A percentile compares a stretch with the other conserved stretches of the same genome.
phyloP scores from a whole-genome alignment of 2,888 invertebrate genomes.

The Callinectes sapidus region DNA sequence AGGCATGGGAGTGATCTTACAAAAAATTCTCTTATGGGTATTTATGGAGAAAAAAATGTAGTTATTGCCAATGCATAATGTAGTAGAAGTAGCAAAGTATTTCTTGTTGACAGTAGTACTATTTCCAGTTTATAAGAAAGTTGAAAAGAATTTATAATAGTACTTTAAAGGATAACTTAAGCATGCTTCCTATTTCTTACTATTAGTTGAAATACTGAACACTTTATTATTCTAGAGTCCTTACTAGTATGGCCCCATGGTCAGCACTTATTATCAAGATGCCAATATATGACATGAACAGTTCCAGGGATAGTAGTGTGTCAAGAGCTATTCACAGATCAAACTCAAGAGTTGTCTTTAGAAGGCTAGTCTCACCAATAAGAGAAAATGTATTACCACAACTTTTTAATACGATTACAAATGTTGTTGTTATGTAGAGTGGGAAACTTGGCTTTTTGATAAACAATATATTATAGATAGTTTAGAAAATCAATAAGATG shows the following conservation, averaged over 20 bases:
- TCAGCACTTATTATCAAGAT: slow-evolving; percentile 36
- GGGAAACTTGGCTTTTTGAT: slow-evolving; percentile 42
- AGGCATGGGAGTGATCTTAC: not conserved
- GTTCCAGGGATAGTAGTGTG: slow-evolving; percentile 2
- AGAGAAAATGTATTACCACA: not conserved
- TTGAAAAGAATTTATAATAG: slow-evolving; percentile 27
- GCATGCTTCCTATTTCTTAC: slow-evolving; percentile 20
- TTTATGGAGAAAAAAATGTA: slow-evolving; percentile 13
- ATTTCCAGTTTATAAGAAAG: not conserved
- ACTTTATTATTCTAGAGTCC: slow-evolving; percentile 22
- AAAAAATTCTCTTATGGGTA: not conserved
- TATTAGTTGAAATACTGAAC: not conserved
- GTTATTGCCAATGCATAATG: not conserved
- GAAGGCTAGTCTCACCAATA: not conserved
- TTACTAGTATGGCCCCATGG: slow-evolving; percentile 53
- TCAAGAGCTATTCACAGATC: not conserved
- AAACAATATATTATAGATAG: slow-evolving; percentile 35
- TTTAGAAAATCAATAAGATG: slow-evolving; percentile 43
- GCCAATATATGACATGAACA: not conserved
- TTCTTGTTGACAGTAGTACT: slow-evolving; percentile 15
- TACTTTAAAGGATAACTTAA: not conserved
- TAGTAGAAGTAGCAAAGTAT: not conserved
- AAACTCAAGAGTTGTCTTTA: not conserved
- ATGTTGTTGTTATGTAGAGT: slow-evolving; percentile 43
- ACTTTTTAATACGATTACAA: slow-evolving; percentile 30